A percentile compares a stretch with the other conserved stretches of the same genome.
phyloP scores from a whole-genome alignment of 2,888 invertebrate species.

The Heliconius ethilla region DNA sequence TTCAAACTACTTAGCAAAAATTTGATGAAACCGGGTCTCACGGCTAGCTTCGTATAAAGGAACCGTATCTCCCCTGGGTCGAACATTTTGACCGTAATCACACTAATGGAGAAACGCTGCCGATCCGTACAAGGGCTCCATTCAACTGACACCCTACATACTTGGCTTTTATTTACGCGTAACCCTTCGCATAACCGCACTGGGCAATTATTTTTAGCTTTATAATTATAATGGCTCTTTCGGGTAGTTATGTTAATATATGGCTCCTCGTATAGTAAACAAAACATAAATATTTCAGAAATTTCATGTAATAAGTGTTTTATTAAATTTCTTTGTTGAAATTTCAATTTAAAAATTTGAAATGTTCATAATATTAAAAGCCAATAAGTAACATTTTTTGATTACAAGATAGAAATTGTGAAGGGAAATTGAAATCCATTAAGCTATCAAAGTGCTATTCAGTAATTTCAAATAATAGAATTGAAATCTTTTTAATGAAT shows the following conservation, averaged over 20 bases:
- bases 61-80: constrained; percentile 57
- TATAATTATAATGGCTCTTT: constrained; percentile 26
- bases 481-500: constrained; percentile 13
- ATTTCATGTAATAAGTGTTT: neutral
- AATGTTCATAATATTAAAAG: constrained; percentile 1
- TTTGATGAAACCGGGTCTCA: constrained; percentile 26
- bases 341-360: neutral
- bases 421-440: constrained; percentile 26
- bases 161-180: constrained; percentile 42
- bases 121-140: constrained; percentile 59
- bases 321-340: constrained; percentile 1
- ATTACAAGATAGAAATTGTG: constrained; percentile 16
- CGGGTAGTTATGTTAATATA: constrained; percentile 2
- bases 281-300: neutral
- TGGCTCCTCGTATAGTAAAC: neutral
- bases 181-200: constrained; percentile 43
- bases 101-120: constrained; percentile 76
- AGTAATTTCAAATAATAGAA: constrained; percentile 20
- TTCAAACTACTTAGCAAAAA: neutral
- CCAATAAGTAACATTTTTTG: constrained; percentile 17
- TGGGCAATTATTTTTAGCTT: constrained; percentile 39
- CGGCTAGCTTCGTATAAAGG: constrained; percentile 43
- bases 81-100: constrained; percentile 78
- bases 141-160: constrained; percentile 64
- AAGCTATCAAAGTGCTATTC: constrained; percentile 21